Evolutionary conservation across 1,140 invertebrate genomes (phyloP).

Genomic region (Brachionus manjavacas): DNA sequence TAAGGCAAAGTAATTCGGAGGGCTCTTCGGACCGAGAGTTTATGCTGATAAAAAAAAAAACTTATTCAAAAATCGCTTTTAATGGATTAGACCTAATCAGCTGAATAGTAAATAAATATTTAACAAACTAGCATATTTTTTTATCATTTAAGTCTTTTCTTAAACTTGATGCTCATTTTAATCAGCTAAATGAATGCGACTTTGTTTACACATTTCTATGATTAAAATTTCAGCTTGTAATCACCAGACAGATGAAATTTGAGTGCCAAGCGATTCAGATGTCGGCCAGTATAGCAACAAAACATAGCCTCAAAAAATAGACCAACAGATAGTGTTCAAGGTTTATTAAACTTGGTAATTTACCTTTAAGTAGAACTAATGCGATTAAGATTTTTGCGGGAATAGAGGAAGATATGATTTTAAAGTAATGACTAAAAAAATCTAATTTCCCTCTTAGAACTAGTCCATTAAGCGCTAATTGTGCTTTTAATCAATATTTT

Average conservation of each 20-base stretch:
- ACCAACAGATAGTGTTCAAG: not conserved
- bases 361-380: not conserved
- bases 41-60: not conserved
- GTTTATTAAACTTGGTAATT: not conserved
- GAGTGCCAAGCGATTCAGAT: not conserved
- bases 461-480: not conserved
- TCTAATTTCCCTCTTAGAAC: not conserved
- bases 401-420: not conserved
- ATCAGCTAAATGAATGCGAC: not conserved
- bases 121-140: not conserved
- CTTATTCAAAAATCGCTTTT: not conserved
- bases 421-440: not conserved
- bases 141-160: not conserved
- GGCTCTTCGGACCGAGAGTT: not conserved
- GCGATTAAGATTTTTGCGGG: not conserved
- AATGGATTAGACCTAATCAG: not conserved
- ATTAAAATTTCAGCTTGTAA: not conserved
- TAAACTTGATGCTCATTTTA: not conserved
- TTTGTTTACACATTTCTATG: not conserved
- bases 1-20: not conserved
- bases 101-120: constrained; percentile 1
- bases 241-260: not conserved
- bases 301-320: not conserved
- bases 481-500: not conserved
- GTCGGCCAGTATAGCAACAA: not conserved